These are phyloP conservation scores for Trissolcus basalis DNA, from an alignment of 1,140 invertebrate genomes.

Conservation along the genomic window DNA sequence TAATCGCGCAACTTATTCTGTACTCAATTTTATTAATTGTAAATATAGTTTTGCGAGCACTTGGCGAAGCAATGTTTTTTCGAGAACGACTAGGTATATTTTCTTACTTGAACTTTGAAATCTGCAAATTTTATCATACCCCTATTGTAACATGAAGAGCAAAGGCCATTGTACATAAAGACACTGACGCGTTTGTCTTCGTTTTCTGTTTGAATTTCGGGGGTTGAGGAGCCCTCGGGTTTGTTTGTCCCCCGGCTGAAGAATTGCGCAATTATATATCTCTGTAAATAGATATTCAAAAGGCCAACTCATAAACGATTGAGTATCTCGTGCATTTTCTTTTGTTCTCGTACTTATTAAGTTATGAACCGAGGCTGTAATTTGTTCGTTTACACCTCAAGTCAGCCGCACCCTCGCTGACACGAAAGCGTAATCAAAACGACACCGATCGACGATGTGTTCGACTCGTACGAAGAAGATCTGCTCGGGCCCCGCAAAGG, in stretches of 20 bases:
- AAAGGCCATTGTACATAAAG: conserved; percentile 13
- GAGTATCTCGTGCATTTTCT: conserved; percentile 31
- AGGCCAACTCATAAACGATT: conserved; percentile 7
- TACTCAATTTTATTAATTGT: no score
- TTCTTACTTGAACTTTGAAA: conserved; percentile 14
- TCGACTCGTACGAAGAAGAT: conserved; percentile 26
- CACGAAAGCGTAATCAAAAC: conserved; percentile 46
- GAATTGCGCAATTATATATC: conserved; percentile 1
- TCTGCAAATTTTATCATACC: no score
- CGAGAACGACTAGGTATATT: conserved; percentile 8
- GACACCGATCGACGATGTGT: conserved; percentile 26
- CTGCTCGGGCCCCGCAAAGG: conserved; percentile 1
- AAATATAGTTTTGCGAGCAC: conserved; percentile 34
- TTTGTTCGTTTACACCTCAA: conserved; percentile 23
- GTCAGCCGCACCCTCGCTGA: conserved; percentile 9
- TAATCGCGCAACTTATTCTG: no score
- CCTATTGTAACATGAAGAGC: no score
- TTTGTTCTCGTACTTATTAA: conserved; percentile 37
- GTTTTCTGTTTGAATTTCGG: no score
- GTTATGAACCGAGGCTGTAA: conserved; percentile 23
- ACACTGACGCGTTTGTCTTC: no score
- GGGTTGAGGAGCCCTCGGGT: no score
- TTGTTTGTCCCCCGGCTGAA: neutral
- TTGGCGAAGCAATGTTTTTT: conserved; percentile 6
- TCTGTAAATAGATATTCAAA: conserved; percentile 19